phyloP scores from a whole-genome alignment of 2,888 invertebrate genomes.

The Ornithoptera priamus region DNA sequence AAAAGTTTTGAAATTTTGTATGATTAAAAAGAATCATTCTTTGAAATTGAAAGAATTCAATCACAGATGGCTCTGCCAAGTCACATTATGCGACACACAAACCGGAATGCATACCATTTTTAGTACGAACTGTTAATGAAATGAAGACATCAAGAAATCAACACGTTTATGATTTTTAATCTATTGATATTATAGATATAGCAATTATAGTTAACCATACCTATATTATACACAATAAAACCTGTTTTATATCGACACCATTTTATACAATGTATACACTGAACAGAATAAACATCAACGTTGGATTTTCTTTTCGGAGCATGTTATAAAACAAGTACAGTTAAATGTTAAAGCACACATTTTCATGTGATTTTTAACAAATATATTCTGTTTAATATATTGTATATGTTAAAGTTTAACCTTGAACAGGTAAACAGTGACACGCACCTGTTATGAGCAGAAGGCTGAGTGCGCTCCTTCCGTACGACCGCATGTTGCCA shows the following conservation, averaged over 20 bases:
- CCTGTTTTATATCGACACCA: too few relatives aligned
- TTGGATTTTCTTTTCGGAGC: too few relatives aligned
- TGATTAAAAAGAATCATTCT: too few relatives aligned
- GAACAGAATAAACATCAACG: too few relatives aligned
- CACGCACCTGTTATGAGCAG: slow-evolving; percentile 24
- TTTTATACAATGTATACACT: too few relatives aligned
- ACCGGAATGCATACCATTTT: background rate
- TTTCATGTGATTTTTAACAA: too few relatives aligned
- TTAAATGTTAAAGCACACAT: too few relatives aligned
- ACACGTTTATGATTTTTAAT: background rate
- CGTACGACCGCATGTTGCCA: slow-evolving; percentile 29
- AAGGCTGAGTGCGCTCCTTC: slow-evolving; percentile 22
- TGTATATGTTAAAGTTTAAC: slow-evolving; percentile 2
- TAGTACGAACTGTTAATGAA: background rate
- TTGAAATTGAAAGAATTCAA: background rate
- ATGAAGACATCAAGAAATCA: background rate
- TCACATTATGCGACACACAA: background rate
- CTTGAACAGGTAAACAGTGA: slow-evolving; percentile 17
- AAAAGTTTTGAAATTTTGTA: too few relatives aligned
- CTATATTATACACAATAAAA: too few relatives aligned
- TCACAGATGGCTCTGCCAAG: background rate
- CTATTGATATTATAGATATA: background rate
- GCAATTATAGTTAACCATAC: background rate
- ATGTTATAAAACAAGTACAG: too few relatives aligned
- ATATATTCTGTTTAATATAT: background rate